These are phyloP conservation scores for Marasmarcha lunaedactyla DNA, from an alignment of 2,888 invertebrate species.

Conservation along the genomic window DNA sequence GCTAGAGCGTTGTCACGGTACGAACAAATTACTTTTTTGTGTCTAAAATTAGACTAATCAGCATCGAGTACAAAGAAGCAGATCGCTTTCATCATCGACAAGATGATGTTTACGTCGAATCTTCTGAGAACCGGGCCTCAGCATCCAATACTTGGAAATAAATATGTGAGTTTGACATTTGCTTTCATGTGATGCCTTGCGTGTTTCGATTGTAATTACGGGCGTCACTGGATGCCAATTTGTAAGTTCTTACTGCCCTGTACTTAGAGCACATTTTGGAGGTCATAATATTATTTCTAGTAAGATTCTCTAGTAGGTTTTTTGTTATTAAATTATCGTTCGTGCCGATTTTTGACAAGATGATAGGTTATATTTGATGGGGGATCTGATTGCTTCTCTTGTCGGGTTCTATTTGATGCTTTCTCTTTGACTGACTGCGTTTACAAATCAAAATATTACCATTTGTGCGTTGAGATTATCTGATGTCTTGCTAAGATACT, in stretches of 20 bases:
- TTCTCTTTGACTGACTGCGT: constrained; percentile 65
- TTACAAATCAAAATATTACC: constrained; percentile 33
- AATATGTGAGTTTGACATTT: constrained; percentile 71
- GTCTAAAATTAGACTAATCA: constrained; percentile 66
- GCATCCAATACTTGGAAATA: constrained; percentile 70
- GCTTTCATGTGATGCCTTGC: constrained; percentile 65
- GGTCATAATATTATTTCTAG: constrained; percentile 24
- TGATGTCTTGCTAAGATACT: constrained; percentile 30
- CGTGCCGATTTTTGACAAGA: constrained; percentile 68
- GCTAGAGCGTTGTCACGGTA: constrained; percentile 50
- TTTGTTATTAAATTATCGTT: constrained; percentile 69
- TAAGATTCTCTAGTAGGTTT: constrained; percentile 42
- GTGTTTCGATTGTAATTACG: constrained; percentile 62
- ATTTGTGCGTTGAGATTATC: constrained; percentile 10
- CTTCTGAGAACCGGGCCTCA: constrained; percentile 59
- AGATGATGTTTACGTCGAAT: constrained; percentile 61
- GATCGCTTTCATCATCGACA: constrained; percentile 71
- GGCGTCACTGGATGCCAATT: constrained; percentile 26
- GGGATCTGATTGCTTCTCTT: constrained; percentile 67
- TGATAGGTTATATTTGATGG: constrained; percentile 66
- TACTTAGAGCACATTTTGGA: constrained; percentile 42
- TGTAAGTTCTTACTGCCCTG: constrained; percentile 28
- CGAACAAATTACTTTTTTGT: constrained; percentile 46
- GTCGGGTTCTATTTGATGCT: constrained; percentile 59
- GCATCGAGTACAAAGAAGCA: constrained; percentile 62